Evolutionary conservation across 2,113 vertebrate species (phyloP), one percentile per base, ranked within the genome.

Genomic region (Coracopsis vasa): DNA sequence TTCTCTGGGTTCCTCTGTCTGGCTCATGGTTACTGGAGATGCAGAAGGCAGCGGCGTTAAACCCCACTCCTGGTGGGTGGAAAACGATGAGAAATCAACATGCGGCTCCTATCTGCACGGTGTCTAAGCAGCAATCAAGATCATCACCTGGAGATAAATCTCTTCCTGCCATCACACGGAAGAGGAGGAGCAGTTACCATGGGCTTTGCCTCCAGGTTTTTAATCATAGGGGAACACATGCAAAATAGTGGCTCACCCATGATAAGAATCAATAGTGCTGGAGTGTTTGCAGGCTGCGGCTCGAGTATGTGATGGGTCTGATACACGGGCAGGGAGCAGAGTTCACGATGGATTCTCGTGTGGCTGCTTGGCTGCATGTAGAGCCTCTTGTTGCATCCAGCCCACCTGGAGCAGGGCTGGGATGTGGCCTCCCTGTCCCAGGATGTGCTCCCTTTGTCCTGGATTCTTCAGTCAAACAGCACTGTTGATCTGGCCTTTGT

Each of bases 81-180:
- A 54, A 87, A 89, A 77, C 12, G 73, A 53, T 42, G 61, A 85
- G 69, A 62, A 85, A 95, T 92, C 91, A 94, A 88, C 77, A 60
- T 80, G 84, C 78, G 58, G 87, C 62, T 91, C 53, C 86, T 0
- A 23, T 69, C 35, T 28, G 39, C 0, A 23, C 61, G 35, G 82
- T 47, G 24, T 69, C 56, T 75, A 29, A 90, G 78, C 78, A 45
- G 73, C 47, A 72, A 97, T 88, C 70, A 77, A 66, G 94, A 95
- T 90, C 86, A 85, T 86, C 89, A 77, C 97, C 92, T 90, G 35
- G 35, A 73, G 91, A 92, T 86, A 86, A 95, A 95, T 86, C 86
- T 87, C 44, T 56, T 67, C 73, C 53, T 89, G 89, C 73, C 73
- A 3, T 47, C 42, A 3, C 18, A 23, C 8, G 6, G 84, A 60